These are phyloP conservation scores for Poicephalus meyeri DNA, from an alignment of 2,113 vertebrate genomes.

Conservation along the genomic window DNA sequence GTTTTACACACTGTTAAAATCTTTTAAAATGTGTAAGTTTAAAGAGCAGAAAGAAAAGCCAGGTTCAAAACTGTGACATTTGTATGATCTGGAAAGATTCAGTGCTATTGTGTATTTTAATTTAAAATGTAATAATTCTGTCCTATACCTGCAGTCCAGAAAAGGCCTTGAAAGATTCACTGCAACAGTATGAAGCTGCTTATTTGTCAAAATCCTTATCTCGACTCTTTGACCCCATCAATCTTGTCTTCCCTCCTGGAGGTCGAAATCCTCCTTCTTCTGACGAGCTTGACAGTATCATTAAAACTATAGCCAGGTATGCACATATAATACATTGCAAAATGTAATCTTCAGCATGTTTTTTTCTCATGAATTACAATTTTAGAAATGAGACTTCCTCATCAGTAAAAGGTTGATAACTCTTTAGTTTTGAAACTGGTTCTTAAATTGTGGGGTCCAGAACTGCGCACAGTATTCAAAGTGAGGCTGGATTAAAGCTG, in stretches of 20 bases:
- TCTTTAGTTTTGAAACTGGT: neutral
- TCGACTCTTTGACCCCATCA: conserved; percentile 97
- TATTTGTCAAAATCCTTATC: conserved; percentile 98
- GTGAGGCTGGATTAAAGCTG: neutral
- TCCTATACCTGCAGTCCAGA: conserved; percentile 82
- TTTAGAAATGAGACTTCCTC: neutral
- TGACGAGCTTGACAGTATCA: conserved; percentile 94
- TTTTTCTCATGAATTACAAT: neutral
- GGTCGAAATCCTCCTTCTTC: conserved; percentile 90
- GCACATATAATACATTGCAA: neutral
- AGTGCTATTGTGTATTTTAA: neutral
- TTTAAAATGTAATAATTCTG: neutral
- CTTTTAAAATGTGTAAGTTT: neutral
- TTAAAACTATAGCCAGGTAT: conserved; percentile 91
- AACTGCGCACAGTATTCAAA: neutral
- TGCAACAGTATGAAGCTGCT: conserved; percentile 91
- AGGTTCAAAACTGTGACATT: neutral
- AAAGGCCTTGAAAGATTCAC: conserved; percentile 90
- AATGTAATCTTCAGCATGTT: neutral
- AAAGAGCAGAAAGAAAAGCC: neutral
- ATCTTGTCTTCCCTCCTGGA: conserved; percentile 94
- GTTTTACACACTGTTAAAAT: neutral
- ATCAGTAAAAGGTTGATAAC: neutral
- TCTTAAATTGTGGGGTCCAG: neutral
- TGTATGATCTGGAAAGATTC: neutral